These are phyloP conservation scores for Linyphia triangularis DNA, from an alignment of 2,888 invertebrate genomes.

Conservation along the genomic window DNA sequence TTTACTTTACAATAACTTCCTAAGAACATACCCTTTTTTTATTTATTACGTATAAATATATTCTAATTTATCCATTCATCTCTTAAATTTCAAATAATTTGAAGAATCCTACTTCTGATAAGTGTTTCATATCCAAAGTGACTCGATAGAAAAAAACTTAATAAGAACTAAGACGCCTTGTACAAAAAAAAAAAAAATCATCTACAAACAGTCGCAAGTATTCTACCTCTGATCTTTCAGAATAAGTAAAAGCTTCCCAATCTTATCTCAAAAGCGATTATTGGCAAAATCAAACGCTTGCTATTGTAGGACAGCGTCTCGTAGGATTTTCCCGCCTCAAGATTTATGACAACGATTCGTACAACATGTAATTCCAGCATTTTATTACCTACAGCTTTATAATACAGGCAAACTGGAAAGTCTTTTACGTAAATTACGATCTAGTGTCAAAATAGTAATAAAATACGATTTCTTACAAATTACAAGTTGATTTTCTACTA, in stretches of 20 bases:
- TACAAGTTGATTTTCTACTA: constrained; percentile 12
- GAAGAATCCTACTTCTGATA: too few relatives aligned
- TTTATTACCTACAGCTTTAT: constrained; percentile 71
- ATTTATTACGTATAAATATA: too few relatives aligned
- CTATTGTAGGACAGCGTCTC: constrained; percentile 1
- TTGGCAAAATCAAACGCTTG: constrained; percentile 15
- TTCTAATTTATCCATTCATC: too few relatives aligned
- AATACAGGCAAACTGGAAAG: constrained; percentile 60
- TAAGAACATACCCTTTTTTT: too few relatives aligned
- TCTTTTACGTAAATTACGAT: constrained; percentile 74
- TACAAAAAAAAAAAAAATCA: too few relatives aligned
- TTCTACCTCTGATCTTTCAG: too few relatives aligned
- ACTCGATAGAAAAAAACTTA: too few relatives aligned
- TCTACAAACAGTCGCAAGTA: too few relatives aligned
- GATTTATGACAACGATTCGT: constrained; percentile 68
- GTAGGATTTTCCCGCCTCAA: constrained; percentile 40
- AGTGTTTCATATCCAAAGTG: too few relatives aligned
- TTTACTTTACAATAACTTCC: too few relatives aligned
- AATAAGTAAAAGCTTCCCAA: constrained; percentile 16
- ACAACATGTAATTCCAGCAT: constrained; percentile 68
- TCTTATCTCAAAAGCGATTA: constrained; percentile 24
- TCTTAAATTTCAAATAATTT: too few relatives aligned
- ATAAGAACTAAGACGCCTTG: too few relatives aligned
- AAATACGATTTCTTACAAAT: constrained; percentile 47
- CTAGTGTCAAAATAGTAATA: constrained; percentile 70